Evolutionary conservation across 2,113 vertebrate genomes (phyloP).

Genomic region (Tenebrosternarchus preto): DNA sequence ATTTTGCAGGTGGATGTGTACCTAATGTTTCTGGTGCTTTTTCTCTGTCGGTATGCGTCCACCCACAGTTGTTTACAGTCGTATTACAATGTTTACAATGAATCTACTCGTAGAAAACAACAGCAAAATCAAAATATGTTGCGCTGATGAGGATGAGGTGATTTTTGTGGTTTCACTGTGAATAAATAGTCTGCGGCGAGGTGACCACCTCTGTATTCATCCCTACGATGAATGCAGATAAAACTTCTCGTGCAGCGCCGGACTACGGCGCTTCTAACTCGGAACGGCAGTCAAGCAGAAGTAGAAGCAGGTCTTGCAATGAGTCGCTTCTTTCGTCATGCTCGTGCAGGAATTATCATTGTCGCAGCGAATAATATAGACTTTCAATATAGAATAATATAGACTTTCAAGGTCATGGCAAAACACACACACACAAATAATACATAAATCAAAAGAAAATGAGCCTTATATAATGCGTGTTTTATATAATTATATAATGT

Average conservation of each 20-base stretch:
- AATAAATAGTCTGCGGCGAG: neutral
- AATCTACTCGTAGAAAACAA: too few relatives aligned
- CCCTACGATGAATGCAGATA: neutral
- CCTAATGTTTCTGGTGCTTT: too few relatives aligned
- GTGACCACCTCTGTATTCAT: neutral
- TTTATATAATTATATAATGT: conserved; percentile 18
- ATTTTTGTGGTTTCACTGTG: neutral
- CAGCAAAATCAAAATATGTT: neutral
- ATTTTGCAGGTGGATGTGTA: too few relatives aligned
- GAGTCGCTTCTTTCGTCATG: neutral
- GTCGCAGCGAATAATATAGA: neutral
- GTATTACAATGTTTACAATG: too few relatives aligned
- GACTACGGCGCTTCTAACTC: neutral
- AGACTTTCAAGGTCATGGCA: conserved; percentile 75
- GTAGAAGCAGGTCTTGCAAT: too few relatives aligned
- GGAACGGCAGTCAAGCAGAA: neutral
- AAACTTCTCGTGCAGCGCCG: conserved; percentile 6
- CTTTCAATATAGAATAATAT: too few relatives aligned
- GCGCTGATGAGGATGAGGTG: neutral
- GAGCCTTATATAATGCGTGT: conserved; percentile 54
- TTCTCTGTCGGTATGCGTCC: too few relatives aligned
- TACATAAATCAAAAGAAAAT: conserved; percentile 56
- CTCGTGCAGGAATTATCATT: neutral
- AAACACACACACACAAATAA: conserved; percentile 62
- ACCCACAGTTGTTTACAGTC: too few relatives aligned